Conservation (phyloP, 2,113 vertebrate genomes). For the Otus sunia region DNA sequence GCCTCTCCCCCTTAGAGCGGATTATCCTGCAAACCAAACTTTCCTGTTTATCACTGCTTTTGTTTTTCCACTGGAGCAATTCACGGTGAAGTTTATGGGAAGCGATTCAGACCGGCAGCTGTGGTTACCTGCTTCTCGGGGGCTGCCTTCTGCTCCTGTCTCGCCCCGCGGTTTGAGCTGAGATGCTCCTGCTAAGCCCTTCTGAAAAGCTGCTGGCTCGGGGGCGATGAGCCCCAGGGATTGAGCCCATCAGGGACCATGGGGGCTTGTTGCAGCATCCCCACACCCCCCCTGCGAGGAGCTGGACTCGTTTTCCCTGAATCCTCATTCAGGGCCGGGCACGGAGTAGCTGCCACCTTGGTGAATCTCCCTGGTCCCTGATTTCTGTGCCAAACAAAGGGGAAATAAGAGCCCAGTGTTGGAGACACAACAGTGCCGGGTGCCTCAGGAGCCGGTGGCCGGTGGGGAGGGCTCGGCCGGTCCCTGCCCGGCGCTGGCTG, state of each 20-base stretch:
- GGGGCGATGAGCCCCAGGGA: neutral
- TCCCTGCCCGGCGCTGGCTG: neutral
- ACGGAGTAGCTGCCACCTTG: neutral
- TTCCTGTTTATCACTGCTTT: neutral
- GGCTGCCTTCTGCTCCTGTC: neutral
- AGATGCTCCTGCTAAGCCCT: neutral
- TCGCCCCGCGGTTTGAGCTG: rapidly evolving
- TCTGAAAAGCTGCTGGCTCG: neutral
- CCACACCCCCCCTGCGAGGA: rapidly evolving
- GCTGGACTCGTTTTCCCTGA: neutral
- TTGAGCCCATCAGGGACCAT: rapidly evolving
- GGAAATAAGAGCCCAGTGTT: neutral
- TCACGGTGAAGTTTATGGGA: neutral
- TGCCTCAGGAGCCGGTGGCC: neutral
- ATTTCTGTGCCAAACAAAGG: neutral
- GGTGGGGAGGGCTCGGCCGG: rapidly evolving
- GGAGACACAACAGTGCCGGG: neutral
- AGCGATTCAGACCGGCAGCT: neutral
- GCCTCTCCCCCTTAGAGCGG: constrained; percentile 53
- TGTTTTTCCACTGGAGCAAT: neutral
- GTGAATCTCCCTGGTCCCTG: neutral
- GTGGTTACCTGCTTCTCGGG: neutral
- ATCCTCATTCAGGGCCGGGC: neutral
- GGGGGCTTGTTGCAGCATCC: neutral
- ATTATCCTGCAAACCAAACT: constrained; percentile 15